Conservation (phyloP, 2,888 invertebrate genomes). For the Dermolepida albohirtum region DNA sequence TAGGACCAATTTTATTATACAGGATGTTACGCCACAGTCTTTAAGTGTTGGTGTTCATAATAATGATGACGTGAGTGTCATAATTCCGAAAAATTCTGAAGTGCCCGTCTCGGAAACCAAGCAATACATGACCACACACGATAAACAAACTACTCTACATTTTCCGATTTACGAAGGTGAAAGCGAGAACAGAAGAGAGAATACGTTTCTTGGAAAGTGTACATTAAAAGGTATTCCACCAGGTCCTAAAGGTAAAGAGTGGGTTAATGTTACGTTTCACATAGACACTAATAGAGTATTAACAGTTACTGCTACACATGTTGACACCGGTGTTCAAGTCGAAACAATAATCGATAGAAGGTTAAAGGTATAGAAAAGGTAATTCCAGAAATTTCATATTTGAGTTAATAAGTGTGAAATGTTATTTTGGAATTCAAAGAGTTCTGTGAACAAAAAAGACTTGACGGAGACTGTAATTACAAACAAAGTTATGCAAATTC, state of each 20-base stretch:
- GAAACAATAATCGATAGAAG: slow-evolving; percentile 4
- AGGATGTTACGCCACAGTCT: slow-evolving; percentile 53
- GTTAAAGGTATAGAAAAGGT: not conserved
- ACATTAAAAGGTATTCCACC: slow-evolving; percentile 3
- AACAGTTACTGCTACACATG: slow-evolving; percentile 6
- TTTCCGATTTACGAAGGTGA: slow-evolving; percentile 34
- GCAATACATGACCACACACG: slow-evolving; percentile 39
- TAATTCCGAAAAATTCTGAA: slow-evolving; percentile 49
- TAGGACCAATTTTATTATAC: slow-evolving; percentile 37
- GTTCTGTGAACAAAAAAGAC: no score
- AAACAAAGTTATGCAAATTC: no score
- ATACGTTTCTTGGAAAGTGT: slow-evolving; percentile 28
- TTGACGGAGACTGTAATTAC: no score
- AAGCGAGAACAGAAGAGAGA: not conserved
- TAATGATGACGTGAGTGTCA: slow-evolving; percentile 47
- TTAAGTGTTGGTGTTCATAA: slow-evolving; percentile 33
- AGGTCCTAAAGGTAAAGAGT: slow-evolving; percentile 1
- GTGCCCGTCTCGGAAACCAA: slow-evolving; percentile 42
- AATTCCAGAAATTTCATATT: no score
- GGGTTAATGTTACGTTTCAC: slow-evolving; percentile 25
- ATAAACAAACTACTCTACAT: slow-evolving; percentile 44
- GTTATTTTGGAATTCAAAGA: no score
- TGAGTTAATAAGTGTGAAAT: not conserved
- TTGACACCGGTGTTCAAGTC: slow-evolving; percentile 7
- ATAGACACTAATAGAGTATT: slow-evolving; percentile 29